These are phyloP conservation scores for Psittacula derbiana DNA, from an alignment of 2,797 vertebrate species.

Conservation along the genomic window DNA sequence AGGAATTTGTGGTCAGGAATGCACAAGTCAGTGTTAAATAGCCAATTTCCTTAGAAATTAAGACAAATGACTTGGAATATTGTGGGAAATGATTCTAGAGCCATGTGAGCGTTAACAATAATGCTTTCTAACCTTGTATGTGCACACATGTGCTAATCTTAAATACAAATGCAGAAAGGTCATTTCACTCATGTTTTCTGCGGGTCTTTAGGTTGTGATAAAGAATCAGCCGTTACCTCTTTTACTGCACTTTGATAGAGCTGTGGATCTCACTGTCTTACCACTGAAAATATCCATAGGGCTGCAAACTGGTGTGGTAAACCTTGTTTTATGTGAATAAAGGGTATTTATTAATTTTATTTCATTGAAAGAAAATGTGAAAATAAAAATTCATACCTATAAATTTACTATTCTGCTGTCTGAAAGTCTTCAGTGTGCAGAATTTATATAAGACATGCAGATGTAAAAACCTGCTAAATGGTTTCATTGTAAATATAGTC, in stretches of 20 bases:
- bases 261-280: neutral
- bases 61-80: neutral
- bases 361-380: neutral
- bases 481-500: neutral
- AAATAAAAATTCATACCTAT: fast-evolving
- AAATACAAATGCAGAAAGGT: neutral
- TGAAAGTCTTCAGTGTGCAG: fast-evolving
- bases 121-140: neutral
- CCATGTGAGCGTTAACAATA: fast-evolving
- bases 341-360: neutral
- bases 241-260: neutral
- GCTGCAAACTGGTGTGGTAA: neutral
- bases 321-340: neutral
- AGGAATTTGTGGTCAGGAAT: fast-evolving
- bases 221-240: neutral
- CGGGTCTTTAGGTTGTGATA: neutral
- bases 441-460: neutral
- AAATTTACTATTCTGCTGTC: fast-evolving
- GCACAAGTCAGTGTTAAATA: neutral
- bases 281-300: neutral
- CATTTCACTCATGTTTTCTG: neutral
- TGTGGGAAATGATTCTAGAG: neutral
- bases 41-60: neutral
- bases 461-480: neutral
- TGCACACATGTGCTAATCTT: fast-evolving